These are phyloP conservation scores for Indicator indicator DNA, from an alignment of 2,113 vertebrate species.

Conservation along the genomic window DNA sequence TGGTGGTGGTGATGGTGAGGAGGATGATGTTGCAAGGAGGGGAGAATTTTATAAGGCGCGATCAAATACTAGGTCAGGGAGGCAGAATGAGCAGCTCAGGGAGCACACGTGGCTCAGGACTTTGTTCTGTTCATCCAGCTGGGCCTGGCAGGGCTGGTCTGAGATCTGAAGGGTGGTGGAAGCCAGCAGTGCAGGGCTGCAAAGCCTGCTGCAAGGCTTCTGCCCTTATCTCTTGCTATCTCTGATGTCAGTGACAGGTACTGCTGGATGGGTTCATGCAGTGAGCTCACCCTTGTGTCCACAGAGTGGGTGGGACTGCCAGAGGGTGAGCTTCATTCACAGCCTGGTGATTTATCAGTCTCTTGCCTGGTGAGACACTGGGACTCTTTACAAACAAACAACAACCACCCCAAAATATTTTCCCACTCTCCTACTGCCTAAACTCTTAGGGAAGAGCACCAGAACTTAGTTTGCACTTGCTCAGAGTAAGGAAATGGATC, in stretches of 20 bases:
- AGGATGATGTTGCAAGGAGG: background rate
- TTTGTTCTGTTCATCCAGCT: background rate
- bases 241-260: background rate
- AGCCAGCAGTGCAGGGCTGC: background rate
- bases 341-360: background rate
- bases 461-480: background rate
- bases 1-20: background rate
- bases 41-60: background rate
- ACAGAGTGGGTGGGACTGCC: conserved; percentile 18
- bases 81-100: background rate
- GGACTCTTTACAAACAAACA: background rate
- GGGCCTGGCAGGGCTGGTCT: background rate
- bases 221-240: background rate
- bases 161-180: background rate
- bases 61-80: background rate
- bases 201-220: background rate
- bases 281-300: conserved; percentile 31
- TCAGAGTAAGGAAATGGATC: background rate
- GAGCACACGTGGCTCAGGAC: accelerated
- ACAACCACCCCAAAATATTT: background rate
- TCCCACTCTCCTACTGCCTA: background rate
- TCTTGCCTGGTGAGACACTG: background rate
- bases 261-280: background rate
- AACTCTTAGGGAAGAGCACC: background rate
- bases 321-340: background rate